Evolutionary conservation across 2,888 invertebrate species (phyloP).

Genomic region (Melipona bicolor): DNA sequence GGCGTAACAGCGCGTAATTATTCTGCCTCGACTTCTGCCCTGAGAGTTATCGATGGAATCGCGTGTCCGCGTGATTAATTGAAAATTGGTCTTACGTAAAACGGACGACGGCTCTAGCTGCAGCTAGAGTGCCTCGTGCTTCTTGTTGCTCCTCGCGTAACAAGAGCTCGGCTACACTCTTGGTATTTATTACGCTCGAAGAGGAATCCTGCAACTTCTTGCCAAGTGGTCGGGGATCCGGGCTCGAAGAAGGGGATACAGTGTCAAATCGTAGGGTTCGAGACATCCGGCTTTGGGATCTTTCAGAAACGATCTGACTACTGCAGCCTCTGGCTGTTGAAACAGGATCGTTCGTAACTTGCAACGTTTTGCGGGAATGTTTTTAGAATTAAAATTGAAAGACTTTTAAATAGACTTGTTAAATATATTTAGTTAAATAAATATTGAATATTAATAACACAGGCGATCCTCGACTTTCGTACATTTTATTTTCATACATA

Average conservation of each 20-base stretch:
- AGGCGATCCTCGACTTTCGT: too few relatives aligned
- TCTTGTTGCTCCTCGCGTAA: neutral
- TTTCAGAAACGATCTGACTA: neutral
- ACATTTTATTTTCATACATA: too few relatives aligned
- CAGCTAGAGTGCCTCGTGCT: neutral
- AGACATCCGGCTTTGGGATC: neutral
- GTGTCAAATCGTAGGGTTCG: too few relatives aligned
- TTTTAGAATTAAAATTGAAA: too few relatives aligned
- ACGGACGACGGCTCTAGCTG: conserved; percentile 3
- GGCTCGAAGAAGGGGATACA: neutral
- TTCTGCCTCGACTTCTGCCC: neutral
- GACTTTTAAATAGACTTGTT: too few relatives aligned
- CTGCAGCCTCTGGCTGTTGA: too few relatives aligned
- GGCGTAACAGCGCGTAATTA: conserved; percentile 24
- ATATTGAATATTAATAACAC: too few relatives aligned
- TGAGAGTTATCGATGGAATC: conserved; percentile 17
- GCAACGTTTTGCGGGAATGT: too few relatives aligned
- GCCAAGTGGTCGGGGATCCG: neutral
- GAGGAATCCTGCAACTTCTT: neutral
- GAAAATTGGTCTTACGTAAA: conserved; percentile 2
- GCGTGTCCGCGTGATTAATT: conserved; percentile 23
- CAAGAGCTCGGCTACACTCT: neutral
- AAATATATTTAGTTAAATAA: too few relatives aligned
- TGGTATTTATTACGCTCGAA: neutral
- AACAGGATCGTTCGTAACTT: too few relatives aligned